Conservation (phyloP, 1,140 invertebrate species). For the Ylistrum balloti region DNA sequence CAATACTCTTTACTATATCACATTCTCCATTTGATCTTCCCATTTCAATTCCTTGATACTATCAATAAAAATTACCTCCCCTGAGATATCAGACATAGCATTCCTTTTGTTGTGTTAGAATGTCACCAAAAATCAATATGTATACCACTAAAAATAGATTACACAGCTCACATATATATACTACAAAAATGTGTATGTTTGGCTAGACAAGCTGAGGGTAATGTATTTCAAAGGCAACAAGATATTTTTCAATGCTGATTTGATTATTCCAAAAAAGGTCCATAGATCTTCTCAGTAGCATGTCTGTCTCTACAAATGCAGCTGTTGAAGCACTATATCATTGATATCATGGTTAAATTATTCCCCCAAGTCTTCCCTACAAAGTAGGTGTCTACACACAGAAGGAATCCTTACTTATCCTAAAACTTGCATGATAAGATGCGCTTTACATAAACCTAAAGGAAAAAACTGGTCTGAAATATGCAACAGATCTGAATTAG, state of each 20-base stretch:
- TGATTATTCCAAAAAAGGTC: not conserved
- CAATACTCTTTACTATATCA: not conserved
- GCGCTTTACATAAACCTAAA: not conserved
- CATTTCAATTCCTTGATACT: not conserved
- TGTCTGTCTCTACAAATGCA: constrained; percentile 10
- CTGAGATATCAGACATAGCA: not conserved
- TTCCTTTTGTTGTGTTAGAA: not conserved
- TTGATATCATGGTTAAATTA: not conserved
- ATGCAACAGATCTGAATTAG: constrained; percentile 33
- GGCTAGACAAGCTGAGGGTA: not conserved
- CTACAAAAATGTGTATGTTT: not conserved
- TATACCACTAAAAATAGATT: constrained; percentile 15
- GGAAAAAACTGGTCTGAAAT: constrained; percentile 19
- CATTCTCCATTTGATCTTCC: not conserved
- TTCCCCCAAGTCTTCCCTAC: not conserved
- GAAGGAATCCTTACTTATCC: not conserved
- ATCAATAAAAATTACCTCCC: not conserved
- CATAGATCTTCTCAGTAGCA: not conserved
- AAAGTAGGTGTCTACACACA: not conserved
- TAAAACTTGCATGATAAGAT: not conserved
- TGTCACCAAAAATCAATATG: constrained; percentile 11
- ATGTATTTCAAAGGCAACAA: not conserved
- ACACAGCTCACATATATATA: not conserved
- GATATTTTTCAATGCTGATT: constrained; percentile 1
- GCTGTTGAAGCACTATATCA: not conserved